Conservation (phyloP, 2,797 vertebrate species). For the Tauraco hartlaubi region DNA sequence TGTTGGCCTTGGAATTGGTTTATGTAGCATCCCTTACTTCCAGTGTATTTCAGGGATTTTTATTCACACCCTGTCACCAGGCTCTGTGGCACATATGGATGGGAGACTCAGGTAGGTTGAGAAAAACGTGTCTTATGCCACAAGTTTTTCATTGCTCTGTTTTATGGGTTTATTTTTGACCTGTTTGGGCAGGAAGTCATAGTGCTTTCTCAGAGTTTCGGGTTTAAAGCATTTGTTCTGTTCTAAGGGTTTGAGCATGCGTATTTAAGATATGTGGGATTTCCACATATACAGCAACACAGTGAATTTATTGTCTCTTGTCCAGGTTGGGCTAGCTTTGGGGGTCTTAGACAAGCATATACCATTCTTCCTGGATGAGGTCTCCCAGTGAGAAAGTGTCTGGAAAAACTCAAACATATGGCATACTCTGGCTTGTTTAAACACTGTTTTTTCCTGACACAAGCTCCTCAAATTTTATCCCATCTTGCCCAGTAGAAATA, state of each 20-base stretch:
- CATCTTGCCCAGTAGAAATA: background rate
- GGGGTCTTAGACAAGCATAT: background rate
- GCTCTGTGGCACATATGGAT: constrained; percentile 94
- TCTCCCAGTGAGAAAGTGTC: background rate
- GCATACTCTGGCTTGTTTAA: background rate
- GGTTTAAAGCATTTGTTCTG: background rate
- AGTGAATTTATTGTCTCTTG: background rate
- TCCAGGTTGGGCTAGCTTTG: background rate
- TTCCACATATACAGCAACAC: background rate
- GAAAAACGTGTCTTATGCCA: background rate
- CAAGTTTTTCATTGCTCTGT: background rate
- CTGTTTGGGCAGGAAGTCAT: background rate
- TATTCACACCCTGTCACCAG: constrained; percentile 93
- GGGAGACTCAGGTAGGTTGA: constrained; percentile 87
- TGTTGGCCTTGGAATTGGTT: constrained; percentile 93
- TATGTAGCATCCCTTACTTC: constrained; percentile 90
- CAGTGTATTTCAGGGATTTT: constrained; percentile 90
- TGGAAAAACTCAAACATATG: background rate
- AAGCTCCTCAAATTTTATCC: background rate
- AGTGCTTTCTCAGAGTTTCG: background rate
- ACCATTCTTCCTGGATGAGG: background rate
- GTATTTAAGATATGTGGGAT: background rate
- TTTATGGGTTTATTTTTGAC: background rate
- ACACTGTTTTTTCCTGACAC: background rate
- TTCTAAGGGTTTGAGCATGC: background rate